Base-by-base conservation (phyloP, 2,797 vertebrate species). In the Oreochromis mossambicus region DNA sequence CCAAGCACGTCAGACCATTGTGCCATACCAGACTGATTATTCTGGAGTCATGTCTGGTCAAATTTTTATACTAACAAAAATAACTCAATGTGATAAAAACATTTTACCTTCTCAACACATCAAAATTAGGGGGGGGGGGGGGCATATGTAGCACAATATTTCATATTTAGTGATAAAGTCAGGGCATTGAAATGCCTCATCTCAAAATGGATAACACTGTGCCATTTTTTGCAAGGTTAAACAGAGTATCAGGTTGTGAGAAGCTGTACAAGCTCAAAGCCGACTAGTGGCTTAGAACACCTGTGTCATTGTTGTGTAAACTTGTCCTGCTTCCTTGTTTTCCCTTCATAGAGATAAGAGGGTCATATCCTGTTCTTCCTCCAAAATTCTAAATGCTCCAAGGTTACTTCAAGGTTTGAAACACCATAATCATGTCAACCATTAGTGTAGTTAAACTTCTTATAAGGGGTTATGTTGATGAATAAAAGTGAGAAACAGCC, bases 1-100 rank as follows among this genome's bases (percentile, higher is more conserved):
- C 89, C 8, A 15, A 79, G 54, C 55, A 90, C 79, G 87, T 90
- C 79, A 92, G 88, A 86, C 79, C 34, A 86, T 90, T 93, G 88
- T 91, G 24, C 61, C 24, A 55, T 54, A 88, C 85, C 78, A 80
- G 81, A 73, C 82, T 73, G 78, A 88, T 87, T 84, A 79, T 84
- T 80, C 86, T 55, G 32, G 55, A 85, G 79, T 89, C 76, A 87
- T n/a, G 70, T 50, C 41, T 75, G 73, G 55, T 85, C 70, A 84
- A 51, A 8, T 56, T 17, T 52, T 2, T 5, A 14, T 15, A 32
- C 10, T 51, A 36, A 7, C 8, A 51, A 51, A 83, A 61, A 24
- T 48, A 41, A 68, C 8, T 13, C 5, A 48, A 7, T 6, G 32
- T n/a, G 34, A 19, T 34, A 21, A 4, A 75, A 70, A 46, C 13